Evolutionary conservation across 1,140 invertebrate genomes (phyloP), one percentile per base, ranked within the genome.

Genomic region (Calliphora vicina): DNA sequence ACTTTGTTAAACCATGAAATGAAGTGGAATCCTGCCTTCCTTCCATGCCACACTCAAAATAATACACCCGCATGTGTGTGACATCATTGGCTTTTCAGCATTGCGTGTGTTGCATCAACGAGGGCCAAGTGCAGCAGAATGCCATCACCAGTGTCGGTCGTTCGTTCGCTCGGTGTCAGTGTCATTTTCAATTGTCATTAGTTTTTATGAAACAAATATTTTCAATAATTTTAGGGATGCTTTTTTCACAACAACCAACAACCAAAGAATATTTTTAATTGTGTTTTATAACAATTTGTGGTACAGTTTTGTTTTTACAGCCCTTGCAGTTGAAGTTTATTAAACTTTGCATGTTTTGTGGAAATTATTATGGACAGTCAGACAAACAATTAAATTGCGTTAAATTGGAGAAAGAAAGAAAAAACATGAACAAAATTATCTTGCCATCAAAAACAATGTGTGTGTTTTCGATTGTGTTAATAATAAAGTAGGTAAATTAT

Each of bases 181-280:
- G 61, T 67, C 61, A 67, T 67, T 67, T 20, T 67, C 61, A 67
- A 67, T 67, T 67, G 61, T 67, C 61, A 67, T 67, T 67, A 67
- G n/a, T 23, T 67, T 67, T 67, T 67, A 67, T 67, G n/a, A 23
- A 20, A 23, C 61, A 67, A 67, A 67, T 67, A 25, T 23, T 67
- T 67, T 67, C 61, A 67, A 67, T 67, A 67, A 67, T 67, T 67
- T 67, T 67, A 67, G 61, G 20, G 61, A 67, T 67, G 61, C 61
- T 67, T 25, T 23, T 23, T 35, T 35, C 35, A 35, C n/a, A n/a
- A n/a, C n/a, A n/a, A n/a, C n/a, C n/a, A n/a, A n/a, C n/a, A 35
- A 35, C 35, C 6, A 35, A 35, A 35, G 61, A 6, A 67, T 67
- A 67, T n/a, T 67, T 67, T 67, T 67, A 67, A 67, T 67, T 67